Base-by-base conservation (phyloP, 2,888 invertebrate genomes). In the Drosophila acutilabella region DNA sequence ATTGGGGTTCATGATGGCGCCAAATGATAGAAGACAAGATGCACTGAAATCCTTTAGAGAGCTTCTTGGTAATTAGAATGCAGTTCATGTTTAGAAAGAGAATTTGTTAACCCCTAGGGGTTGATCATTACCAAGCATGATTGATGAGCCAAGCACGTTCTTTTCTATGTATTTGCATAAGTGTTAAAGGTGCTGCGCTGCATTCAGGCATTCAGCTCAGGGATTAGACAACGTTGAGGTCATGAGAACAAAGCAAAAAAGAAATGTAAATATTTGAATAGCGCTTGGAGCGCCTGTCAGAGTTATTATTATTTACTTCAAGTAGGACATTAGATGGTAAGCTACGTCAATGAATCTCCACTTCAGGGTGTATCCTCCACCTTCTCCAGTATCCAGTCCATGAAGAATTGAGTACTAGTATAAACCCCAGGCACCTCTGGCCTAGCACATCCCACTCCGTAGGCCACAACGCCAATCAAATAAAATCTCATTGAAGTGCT, bases 391-490 rank as follows among this genome's bases (percentile, higher is more conserved):
- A 96, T 95, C 95, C 95, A 96, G 73, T 94, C 94, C 7, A 94
- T 82, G 78, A 94, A 95, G 54, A 93, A 86, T 4, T 94, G 93
- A 0, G 95, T 94, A 74, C 94, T 93, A 0, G 95, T 93, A 84
- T 95, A 96, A 7, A 95, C 95, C 1, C 95, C 95, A 0, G 16
- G 95, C 71, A 93, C 94, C 4, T 94, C 93, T 2, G 94, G 93
- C 75, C 94, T 93, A 0, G 95, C 95, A 89, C 95, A 95, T 45
- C 93, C 93, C 75, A 94, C 94, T 3, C 95, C 95, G 88, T 95
- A 96, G 0, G 95, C 95, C 1, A 95, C 95, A 1, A 95, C 93
- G 1, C 95, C 96, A 52, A 95, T 94, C 69, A 94, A 93, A 81
- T 94, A 93, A 89, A 83, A 92, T 5, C 83, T 77, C 4, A 53